Evolutionary conservation across 92 coral and sea anemone genomes (phyloP).

Genomic region (Phenganax subtilis): DNA sequence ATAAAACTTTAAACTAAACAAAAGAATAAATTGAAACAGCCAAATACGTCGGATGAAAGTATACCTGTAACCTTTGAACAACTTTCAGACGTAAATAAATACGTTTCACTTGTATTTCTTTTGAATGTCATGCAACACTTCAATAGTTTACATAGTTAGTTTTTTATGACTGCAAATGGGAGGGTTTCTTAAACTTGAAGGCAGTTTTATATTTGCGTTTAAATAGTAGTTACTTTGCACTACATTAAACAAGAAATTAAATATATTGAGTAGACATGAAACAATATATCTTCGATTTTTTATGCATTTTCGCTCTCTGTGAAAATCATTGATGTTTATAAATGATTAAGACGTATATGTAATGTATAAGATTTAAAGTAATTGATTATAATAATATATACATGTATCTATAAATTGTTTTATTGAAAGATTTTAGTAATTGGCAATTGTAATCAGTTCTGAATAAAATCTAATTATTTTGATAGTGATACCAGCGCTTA

Average conservation of each 20-base stretch:
- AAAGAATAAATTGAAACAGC: slow-evolving; percentile 10
- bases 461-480: neutral
- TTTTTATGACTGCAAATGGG: neutral
- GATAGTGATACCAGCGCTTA: neutral
- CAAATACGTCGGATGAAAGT: neutral
- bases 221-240: neutral
- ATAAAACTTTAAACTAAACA: slow-evolving; percentile 19
- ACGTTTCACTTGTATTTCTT: neutral
- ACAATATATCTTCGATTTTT: slow-evolving; percentile 4
- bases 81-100: neutral
- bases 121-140: neutral
- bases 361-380: slow-evolving; percentile 5
- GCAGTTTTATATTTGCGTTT: slow-evolving; percentile 6
- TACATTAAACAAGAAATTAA: slow-evolving; percentile 4
- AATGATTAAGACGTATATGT: slow-evolving; percentile 7
- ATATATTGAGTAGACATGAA: neutral
- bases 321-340: slow-evolving; percentile 8
- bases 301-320: neutral
- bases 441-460: slow-evolving; percentile 11
- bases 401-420: slow-evolving; percentile 13
- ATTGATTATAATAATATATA: slow-evolving; percentile 3
- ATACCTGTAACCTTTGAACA: neutral
- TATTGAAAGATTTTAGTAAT: neutral
- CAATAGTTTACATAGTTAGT: neutral
- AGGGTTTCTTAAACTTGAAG: neutral